Conservation (phyloP, 2,888 invertebrate species). For the Stenolophus ochropezus region DNA sequence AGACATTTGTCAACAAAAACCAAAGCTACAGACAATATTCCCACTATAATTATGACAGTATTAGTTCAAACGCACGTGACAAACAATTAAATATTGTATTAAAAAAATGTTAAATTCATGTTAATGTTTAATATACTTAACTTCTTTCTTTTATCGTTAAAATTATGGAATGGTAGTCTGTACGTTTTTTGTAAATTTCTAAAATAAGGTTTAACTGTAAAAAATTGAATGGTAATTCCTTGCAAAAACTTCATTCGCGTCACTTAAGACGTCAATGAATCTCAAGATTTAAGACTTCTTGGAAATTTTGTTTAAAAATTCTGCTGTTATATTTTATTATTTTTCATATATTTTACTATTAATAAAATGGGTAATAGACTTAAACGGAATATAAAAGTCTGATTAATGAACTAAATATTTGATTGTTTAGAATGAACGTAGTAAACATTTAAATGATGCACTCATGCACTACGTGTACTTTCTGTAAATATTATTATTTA, state of each 20-base stretch:
- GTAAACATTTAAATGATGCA: background rate
- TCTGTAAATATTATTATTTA: background rate
- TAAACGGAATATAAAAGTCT: too few species aligned
- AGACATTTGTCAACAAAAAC: too few species aligned
- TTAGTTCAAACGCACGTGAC: too few species aligned
- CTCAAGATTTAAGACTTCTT: background rate
- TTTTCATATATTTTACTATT: too few species aligned
- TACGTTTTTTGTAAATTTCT: background rate
- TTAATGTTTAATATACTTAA: too few species aligned
- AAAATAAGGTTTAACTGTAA: background rate
- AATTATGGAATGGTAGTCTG: background rate
- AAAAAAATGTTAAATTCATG: too few species aligned
- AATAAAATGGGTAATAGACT: too few species aligned
- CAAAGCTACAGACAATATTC: too few species aligned
- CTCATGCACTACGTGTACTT: background rate
- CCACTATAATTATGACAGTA: too few species aligned
- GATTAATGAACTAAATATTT: background rate
- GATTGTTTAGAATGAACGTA: background rate
- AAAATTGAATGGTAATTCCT: background rate
- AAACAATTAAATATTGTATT: too few species aligned
- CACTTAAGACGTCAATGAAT: background rate
- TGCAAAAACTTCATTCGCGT: background rate
- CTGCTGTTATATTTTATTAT: too few species aligned
- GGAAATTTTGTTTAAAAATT: too few species aligned
- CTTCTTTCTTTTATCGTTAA: background rate